A percentile compares a stretch with the other conserved stretches of the same genome.
phyloP scores from a whole-genome alignment of 2,888 invertebrate genomes.

The Bedellia somnulentella region DNA sequence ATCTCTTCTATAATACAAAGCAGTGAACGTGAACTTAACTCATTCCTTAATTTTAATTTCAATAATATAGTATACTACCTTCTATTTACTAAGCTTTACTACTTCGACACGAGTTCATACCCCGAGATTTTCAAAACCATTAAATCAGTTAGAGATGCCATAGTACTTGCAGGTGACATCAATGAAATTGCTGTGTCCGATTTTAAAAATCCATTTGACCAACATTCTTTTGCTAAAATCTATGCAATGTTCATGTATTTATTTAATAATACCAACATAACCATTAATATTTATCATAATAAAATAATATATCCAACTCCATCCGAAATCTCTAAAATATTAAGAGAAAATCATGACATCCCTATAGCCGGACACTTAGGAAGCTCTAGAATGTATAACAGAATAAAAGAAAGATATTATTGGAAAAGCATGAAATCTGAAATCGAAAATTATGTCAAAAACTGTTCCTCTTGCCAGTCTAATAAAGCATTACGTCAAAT shows the following conservation, averaged over 20 bases:
- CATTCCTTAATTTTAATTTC: too few species aligned
- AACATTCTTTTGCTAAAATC: too few species aligned
- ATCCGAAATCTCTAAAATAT: background rate
- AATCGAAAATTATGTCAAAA: slow-evolving; percentile 2
- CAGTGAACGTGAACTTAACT: too few species aligned
- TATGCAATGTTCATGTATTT: too few species aligned
- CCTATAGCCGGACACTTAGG: slow-evolving; percentile 1
- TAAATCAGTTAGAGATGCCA: slow-evolving; percentile 5
- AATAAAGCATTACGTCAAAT: background rate
- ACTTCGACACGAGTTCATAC: slow-evolving; percentile 8
- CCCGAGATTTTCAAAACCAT: slow-evolving; percentile 7
- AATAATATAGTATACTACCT: too few species aligned
- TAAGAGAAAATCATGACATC: slow-evolving; percentile 1
- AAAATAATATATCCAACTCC: slow-evolving; percentile 1
- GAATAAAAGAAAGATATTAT: slow-evolving; percentile 1
- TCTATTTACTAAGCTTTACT: slow-evolving; percentile 8
- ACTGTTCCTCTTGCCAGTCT: background rate
- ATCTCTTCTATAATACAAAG: too few species aligned
- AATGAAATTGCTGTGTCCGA: slow-evolving; percentile 5
- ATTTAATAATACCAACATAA: background rate
- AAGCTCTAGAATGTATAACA: background rate
- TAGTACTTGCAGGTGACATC: slow-evolving; percentile 1
- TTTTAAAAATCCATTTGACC: slow-evolving; percentile 1
- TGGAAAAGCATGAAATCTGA: slow-evolving; percentile 3
- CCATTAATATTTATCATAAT: slow-evolving; percentile 1